Percentiles rank a stretch among this genome's conserved stretches.
phyloP scores from a whole-genome alignment of 2,797 vertebrate genomes.

The Enteromius viviparus region DNA sequence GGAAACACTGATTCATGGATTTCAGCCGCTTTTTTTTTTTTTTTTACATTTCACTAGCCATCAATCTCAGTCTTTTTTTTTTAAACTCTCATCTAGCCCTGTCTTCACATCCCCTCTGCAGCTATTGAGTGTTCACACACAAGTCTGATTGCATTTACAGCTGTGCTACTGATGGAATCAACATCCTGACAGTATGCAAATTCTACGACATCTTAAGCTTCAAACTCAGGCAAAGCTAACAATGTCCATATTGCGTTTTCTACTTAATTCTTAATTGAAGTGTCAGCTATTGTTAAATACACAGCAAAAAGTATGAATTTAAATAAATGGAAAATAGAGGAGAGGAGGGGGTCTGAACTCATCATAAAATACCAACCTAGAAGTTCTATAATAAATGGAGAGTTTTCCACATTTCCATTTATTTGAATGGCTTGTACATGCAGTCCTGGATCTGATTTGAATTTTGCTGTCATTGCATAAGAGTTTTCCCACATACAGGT shows the following conservation, averaged over 20 bases:
- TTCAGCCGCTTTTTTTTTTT: constrained; percentile 20
- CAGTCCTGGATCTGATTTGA: constrained; percentile 5
- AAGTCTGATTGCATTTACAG: constrained; percentile 25
- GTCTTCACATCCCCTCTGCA: not conserved
- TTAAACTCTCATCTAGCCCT: not conserved
- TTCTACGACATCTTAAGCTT: no score
- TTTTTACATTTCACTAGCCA: constrained; percentile 21
- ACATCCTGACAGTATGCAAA: constrained; percentile 8
- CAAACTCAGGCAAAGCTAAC: not conserved
- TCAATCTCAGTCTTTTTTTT: not conserved
- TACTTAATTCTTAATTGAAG: not conserved
- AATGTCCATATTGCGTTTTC: not conserved
- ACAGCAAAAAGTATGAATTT: not conserved
- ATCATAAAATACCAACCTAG: not conserved
- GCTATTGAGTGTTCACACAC: not conserved
- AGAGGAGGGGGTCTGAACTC: not conserved
- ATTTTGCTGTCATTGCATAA: constrained; percentile 13
- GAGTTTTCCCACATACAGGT: not conserved
- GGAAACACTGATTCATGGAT: constrained; percentile 38
- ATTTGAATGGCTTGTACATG: not conserved
- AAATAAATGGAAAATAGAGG: not conserved
- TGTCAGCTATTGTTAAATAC: not conserved
- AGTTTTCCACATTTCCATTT: not conserved
- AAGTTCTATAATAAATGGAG: not conserved
- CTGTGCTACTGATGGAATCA: constrained; percentile 19